Conservation (phyloP, 1,140 invertebrate genomes). For the Saxidomus purpurata region DNA sequence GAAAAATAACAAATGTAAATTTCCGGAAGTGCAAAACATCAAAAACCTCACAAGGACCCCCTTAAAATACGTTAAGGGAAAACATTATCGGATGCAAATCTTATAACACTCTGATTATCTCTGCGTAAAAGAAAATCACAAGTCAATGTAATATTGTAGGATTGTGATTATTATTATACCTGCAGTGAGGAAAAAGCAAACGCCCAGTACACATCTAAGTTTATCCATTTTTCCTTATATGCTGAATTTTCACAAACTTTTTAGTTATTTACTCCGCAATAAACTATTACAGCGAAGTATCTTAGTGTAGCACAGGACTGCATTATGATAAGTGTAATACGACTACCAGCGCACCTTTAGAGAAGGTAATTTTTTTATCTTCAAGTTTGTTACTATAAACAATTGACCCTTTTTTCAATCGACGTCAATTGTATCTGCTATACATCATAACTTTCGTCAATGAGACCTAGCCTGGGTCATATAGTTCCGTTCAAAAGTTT, state of each 20-base stretch:
- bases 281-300: background rate
- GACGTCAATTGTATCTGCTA: background rate
- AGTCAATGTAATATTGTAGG: too few relatives aligned
- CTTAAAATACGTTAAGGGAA: too few relatives aligned
- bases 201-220: background rate
- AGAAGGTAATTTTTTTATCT: constrained; percentile 4
- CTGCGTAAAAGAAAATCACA: too few relatives aligned
- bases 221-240: background rate
- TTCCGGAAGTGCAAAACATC: too few relatives aligned
- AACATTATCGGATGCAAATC: too few relatives aligned
- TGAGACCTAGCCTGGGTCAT: background rate
- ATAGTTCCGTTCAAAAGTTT: background rate
- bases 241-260: background rate
- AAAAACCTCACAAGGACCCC: too few relatives aligned
- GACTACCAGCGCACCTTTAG: background rate
- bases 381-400: constrained; percentile 13
- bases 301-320: background rate
- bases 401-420: constrained; percentile 2
- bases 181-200: background rate
- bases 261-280: too few relatives aligned
- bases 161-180: background rate
- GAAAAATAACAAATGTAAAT: too few relatives aligned
- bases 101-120: too few relatives aligned
- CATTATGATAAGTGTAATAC: background rate
- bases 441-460: background rate